Percentiles rank a stretch among this genome's conserved stretches.
These are phyloP conservation scores for Tanypteryx hageni DNA, from an alignment of 2,888 invertebrate genomes.

Conservation along the genomic window DNA sequence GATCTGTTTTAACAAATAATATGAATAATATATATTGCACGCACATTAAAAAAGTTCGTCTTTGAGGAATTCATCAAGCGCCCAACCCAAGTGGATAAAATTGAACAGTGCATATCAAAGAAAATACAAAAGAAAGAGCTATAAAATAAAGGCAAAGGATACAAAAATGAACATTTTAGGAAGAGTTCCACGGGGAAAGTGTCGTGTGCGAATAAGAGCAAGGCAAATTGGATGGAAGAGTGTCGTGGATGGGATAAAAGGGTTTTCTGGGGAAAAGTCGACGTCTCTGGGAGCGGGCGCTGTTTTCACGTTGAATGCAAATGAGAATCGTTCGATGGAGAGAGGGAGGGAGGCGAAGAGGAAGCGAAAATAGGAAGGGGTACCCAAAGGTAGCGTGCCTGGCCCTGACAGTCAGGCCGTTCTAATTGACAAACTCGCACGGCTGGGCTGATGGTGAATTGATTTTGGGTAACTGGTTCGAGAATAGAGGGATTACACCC, in stretches of 20 bases:
- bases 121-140: neutral
- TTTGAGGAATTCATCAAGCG: too few species aligned
- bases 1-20: too few species aligned
- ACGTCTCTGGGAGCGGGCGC: slow-evolving; percentile 35
- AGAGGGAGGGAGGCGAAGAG: neutral
- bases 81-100: too few species aligned
- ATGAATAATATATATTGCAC: too few species aligned
- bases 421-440: slow-evolving; percentile 57
- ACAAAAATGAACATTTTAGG: neutral
- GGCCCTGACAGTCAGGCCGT: slow-evolving; percentile 17
- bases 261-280: slow-evolving; percentile 51
- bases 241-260: slow-evolving; percentile 53
- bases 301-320: slow-evolving; percentile 58
- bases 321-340: slow-evolving; percentile 34
- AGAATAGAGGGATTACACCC: neutral
- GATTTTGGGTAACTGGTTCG: slow-evolving; percentile 35
- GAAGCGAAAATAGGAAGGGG: neutral
- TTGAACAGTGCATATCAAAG: neutral
- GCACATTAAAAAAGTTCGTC: too few species aligned
- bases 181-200: neutral
- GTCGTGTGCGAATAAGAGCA: slow-evolving; percentile 37
- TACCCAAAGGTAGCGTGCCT: slow-evolving; percentile 1
- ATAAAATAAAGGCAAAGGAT: neutral
- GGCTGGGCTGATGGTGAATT: slow-evolving; percentile 5
- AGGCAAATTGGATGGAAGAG: slow-evolving; percentile 60